Evolutionary conservation across 1,140 invertebrate species (phyloP).

Genomic region (Drosophila fuyamai): DNA sequence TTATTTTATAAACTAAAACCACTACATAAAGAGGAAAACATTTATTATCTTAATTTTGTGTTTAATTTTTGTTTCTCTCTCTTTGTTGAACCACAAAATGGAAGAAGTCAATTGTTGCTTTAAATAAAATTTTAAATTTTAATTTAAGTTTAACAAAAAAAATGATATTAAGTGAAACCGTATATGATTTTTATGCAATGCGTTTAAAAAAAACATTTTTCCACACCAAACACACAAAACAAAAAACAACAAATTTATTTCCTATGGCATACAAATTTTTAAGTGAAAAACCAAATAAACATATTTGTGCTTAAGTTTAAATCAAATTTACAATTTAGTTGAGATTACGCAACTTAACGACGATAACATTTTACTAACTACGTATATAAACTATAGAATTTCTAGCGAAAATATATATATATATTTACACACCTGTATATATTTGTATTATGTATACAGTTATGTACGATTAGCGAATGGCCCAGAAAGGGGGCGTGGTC

Average conservation of each 20-base stretch:
- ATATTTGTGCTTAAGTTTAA: conserved; percentile 80
- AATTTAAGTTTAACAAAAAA: conserved; percentile 39
- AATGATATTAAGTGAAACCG: conserved; percentile 62
- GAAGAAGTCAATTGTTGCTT: conserved; percentile 50
- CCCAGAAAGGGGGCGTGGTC: conserved; percentile 21
- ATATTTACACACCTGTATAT: conserved; percentile 43
- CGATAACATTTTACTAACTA: conserved; percentile 55
- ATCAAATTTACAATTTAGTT: conserved; percentile 82
- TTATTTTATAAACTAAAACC: conserved; percentile 67
- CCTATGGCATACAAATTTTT: conserved; percentile 76
- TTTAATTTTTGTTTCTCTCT: conserved; percentile 50
- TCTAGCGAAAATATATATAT: conserved; percentile 70
- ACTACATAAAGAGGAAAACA: conserved; percentile 24
- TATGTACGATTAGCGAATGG: conserved; percentile 40
- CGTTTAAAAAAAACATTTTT: conserved; percentile 41
- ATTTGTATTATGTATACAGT: conserved; percentile 41
- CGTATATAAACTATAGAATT: conserved; percentile 54
- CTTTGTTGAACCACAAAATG: conserved; percentile 47
- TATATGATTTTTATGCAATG: conserved; percentile 18
- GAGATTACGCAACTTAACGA: conserved; percentile 66
- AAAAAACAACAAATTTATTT: conserved; percentile 63
- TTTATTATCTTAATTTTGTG: conserved; percentile 52
- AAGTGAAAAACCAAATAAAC: conserved; percentile 54
- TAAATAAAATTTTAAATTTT: conserved; percentile 56
- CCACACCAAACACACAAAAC: conserved; percentile 35